phyloP scores from a whole-genome alignment of 2,113 vertebrate species.

The Dicerorhinus sumatrensis region DNA sequence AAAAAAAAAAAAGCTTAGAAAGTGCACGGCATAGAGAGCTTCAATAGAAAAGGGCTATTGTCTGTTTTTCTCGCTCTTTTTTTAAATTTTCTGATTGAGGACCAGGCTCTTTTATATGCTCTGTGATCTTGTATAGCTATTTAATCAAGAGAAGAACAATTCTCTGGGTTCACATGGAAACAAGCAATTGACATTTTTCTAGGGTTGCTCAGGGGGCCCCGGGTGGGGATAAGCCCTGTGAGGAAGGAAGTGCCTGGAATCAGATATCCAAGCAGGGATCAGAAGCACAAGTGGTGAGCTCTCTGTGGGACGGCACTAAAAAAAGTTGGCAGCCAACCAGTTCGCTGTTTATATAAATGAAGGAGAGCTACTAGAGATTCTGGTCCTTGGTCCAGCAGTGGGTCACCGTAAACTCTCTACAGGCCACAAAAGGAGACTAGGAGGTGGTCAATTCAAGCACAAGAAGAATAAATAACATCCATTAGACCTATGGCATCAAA shows the following conservation, averaged over 20 bases:
- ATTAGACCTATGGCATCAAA: neutral
- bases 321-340: neutral
- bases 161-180: neutral
- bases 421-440: neutral
- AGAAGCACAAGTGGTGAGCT: neutral
- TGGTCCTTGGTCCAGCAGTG: neutral
- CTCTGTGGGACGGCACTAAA: neutral
- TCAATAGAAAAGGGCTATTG: neutral
- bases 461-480: conserved; percentile 47
- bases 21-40: neutral
- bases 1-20: neutral
- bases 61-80: neutral
- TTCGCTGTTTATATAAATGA: neutral
- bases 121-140: neutral
- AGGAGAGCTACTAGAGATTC: neutral
- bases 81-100: neutral
- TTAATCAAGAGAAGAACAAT: neutral
- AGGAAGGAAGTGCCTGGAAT: conserved; percentile 59
- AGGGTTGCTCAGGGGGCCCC: neutral
- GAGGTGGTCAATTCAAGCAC: neutral
- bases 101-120: neutral
- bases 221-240: neutral
- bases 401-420: conserved; percentile 19
- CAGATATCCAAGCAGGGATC: conserved; percentile 9
- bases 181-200: conserved; percentile 24